phyloP scores from a whole-genome alignment of 1,140 invertebrate species.

The Drosophila erecta region DNA sequence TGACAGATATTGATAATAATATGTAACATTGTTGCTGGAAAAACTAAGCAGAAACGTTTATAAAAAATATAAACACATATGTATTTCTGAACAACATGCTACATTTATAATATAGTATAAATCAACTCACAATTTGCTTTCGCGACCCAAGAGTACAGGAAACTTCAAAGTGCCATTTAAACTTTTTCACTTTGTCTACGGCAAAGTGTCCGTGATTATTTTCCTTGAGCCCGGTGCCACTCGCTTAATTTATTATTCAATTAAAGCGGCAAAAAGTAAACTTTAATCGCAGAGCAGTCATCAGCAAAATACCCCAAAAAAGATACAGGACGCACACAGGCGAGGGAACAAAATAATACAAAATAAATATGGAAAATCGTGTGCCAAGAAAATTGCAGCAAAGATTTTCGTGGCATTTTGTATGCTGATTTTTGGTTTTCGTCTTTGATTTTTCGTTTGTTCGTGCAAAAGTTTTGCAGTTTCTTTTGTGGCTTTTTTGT shows the following conservation, averaged over 20 bases:
- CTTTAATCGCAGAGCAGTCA: conserved; percentile 74
- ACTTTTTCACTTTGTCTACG: conserved; percentile 11
- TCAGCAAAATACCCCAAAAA: conserved; percentile 42
- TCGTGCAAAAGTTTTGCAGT: conserved; percentile 30
- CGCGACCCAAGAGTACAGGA: neutral
- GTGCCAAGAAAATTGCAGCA: conserved; percentile 70
- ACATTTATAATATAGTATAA: neutral
- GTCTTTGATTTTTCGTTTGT: conserved; percentile 21
- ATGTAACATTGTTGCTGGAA: too few relatives aligned
- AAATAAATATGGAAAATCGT: conserved; percentile 77
- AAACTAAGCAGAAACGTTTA: too few relatives aligned
- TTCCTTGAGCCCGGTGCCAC: conserved; percentile 50
- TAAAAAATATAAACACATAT: neutral
- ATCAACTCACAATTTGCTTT: neutral
- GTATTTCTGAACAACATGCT: neutral
- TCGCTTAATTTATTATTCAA: conserved; percentile 81
- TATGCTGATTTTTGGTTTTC: conserved; percentile 7
- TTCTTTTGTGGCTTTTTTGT: neutral
- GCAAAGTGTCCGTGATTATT: conserved; percentile 10
- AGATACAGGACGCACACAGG: conserved; percentile 44
- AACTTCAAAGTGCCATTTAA: conserved; percentile 2
- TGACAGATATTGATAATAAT: too few relatives aligned
- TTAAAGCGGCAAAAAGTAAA: conserved; percentile 77
- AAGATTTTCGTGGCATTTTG: conserved; percentile 22
- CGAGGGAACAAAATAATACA: conserved; percentile 31